Conservation (phyloP, 2,888 invertebrate genomes). For the Thymelicus lineola region DNA sequence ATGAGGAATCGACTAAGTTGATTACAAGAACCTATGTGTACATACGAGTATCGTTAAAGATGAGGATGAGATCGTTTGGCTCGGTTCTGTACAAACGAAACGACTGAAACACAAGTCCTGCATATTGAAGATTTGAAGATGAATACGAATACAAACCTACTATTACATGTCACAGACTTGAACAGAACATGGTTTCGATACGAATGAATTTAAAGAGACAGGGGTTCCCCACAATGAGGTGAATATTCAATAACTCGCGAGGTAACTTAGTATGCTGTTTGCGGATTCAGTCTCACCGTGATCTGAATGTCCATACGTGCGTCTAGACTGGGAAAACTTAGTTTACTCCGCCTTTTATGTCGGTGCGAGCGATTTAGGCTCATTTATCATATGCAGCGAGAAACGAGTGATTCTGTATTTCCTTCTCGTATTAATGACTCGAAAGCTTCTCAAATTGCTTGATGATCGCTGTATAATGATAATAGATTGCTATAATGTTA, state of each 20-base stretch:
- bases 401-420: not conserved
- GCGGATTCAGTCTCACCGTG: constrained; percentile 12
- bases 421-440: no score
- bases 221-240: constrained; percentile 17
- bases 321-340: constrained; percentile 26
- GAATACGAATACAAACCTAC: not conserved
- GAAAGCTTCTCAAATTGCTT: not conserved
- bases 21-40: no score
- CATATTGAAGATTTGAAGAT: not conserved
- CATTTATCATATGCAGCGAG: constrained; percentile 1
- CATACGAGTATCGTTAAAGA: no score
- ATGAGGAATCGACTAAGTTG: no score
- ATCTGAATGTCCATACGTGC: constrained; percentile 43
- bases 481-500: not conserved
- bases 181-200: not conserved
- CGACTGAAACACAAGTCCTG: no score
- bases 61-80: no score
- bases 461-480: not conserved
- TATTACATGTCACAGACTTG: not conserved
- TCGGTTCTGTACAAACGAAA: no score
- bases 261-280: constrained; percentile 19
- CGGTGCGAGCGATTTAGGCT: not conserved
- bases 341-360: constrained; percentile 12
- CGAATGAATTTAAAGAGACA: constrained; percentile 9
- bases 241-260: constrained; percentile 19